phyloP scores from a whole-genome alignment of 2,113 vertebrate genomes.

The Scomber japonicus region DNA sequence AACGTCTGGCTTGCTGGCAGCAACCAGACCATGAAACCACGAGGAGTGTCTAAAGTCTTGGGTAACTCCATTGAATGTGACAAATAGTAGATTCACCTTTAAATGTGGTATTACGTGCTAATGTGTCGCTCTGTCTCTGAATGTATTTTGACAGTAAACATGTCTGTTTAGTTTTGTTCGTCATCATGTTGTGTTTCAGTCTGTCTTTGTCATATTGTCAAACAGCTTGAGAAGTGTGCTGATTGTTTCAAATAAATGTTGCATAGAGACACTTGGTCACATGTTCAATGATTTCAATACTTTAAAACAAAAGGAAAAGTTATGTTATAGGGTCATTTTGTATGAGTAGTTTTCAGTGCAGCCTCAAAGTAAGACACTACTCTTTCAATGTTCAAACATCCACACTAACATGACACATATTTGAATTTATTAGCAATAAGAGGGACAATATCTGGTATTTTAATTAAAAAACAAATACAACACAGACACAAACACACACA shows the following conservation, averaged over 20 bases:
- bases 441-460: not conserved
- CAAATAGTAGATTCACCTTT: not conserved
- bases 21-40: fast-evolving
- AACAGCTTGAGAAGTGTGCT: slow-evolving; percentile 22
- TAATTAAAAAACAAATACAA: not conserved
- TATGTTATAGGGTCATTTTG: not conserved
- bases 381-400: not conserved
- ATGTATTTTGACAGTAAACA: not conserved
- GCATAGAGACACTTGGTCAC: slow-evolving; percentile 44
- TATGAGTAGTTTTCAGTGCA: not conserved
- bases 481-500: too few species aligned
- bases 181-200: not conserved
- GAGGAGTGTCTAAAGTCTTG: fast-evolving
- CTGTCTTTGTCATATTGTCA: slow-evolving; percentile 41
- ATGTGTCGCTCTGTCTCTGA: slow-evolving; percentile 19
- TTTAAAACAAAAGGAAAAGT: not conserved
- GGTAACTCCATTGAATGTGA: not conserved
- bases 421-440: not conserved
- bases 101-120: slow-evolving; percentile 19
- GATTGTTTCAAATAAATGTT: slow-evolving; percentile 58
- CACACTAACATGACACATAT: not conserved
- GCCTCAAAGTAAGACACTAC: not conserved
- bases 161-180: slow-evolving; percentile 1
- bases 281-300: slow-evolving; percentile 15
- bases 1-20: not conserved